A percentile compares a stretch with the other conserved stretches of the same genome.
These are phyloP conservation scores for Dasysyrphus tricinctus DNA, from an alignment of 2,888 invertebrate species.

Conservation along the genomic window DNA sequence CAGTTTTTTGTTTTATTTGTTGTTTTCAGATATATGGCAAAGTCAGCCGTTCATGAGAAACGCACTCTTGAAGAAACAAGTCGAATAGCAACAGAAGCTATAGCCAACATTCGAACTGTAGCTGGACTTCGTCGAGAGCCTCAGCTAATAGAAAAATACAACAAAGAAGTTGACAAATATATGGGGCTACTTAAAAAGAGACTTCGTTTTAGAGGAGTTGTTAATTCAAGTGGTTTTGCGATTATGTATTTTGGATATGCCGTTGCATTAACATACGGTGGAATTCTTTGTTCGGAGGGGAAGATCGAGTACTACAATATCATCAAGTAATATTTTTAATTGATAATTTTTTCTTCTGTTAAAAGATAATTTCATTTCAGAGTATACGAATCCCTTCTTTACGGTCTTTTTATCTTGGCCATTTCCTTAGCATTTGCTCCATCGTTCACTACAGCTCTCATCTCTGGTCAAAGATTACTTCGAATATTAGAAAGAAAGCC, in stretches of 20 bases:
- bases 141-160: slow-evolving; percentile 86
- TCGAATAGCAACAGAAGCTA: slow-evolving; percentile 89
- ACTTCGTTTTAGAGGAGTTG: slow-evolving; percentile 86
- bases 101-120: slow-evolving; percentile 89
- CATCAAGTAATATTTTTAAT: slow-evolving; percentile 85
- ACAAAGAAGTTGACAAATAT: slow-evolving; percentile 84
- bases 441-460: slow-evolving; percentile 89
- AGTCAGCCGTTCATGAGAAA: slow-evolving; percentile 86
- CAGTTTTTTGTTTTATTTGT: too few relatives aligned
- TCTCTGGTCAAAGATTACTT: slow-evolving; percentile 87
- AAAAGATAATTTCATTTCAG: slow-evolving; percentile 80
- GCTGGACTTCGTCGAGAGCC: slow-evolving; percentile 86
- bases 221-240: slow-evolving; percentile 89
- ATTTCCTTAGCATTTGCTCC: slow-evolving; percentile 90
- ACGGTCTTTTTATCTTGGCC: slow-evolving; percentile 90
- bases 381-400: slow-evolving; percentile 89
- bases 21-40: slow-evolving; percentile 84
- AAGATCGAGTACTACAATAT: slow-evolving; percentile 87
- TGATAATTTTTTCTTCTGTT: neutral
- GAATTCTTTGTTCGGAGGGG: slow-evolving; percentile 86
- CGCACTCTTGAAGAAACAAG: slow-evolving; percentile 87
- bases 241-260: slow-evolving; percentile 90
- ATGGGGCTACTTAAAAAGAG: slow-evolving; percentile 84
- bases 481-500: slow-evolving; percentile 86
- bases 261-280: slow-evolving; percentile 88